Base-by-base conservation (phyloP, 2,113 vertebrate genomes). In the Catharus fuscescens region DNA sequence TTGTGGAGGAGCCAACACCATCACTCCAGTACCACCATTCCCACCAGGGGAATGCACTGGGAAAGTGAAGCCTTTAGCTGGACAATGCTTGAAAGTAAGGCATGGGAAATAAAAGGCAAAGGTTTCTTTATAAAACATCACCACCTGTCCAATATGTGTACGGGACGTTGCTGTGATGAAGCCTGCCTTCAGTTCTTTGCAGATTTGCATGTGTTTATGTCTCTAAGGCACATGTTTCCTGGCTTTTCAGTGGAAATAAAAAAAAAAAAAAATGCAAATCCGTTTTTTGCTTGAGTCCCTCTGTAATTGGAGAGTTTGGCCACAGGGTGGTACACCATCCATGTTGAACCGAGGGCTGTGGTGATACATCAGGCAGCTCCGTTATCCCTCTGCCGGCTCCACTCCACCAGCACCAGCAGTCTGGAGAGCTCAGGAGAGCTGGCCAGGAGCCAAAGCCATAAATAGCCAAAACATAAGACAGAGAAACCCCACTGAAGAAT, bases 321-420 rank as follows among this genome's bases (percentile, higher is more conserved):
- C 99, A 99, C 99, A 98, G 98, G 99, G 98, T 98, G 99, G 99
- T 98, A 98, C 94, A 98, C 97, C 96, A 98, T 90, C 97, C 98
- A 97, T 98, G 97, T 96, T 96, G 97, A 98, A 98, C 97, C 92
- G 97, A 98, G 97, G 79, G 97, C 61, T 92, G 97, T 92, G 52
- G 78, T 97, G 98, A 98, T 98, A 97, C 94, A 92, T 93, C 88
- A 90, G 97, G 98, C 97, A 97, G 97, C 96, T 97, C 95, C 86
- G 88, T 76, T 48, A 96, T 89, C 91, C 97, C 96, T 97, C 97
- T 97, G 96, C 97, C 96, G 97, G 97, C 94, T 97, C 76, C 96
- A 54, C 97, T 97, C 95, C 96, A 97, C 96, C 94, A 97, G 97
- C 50, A 96, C 93, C 96, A 97, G 97, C 97, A 98, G 98, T 94